Base-by-base conservation (phyloP, 1,140 invertebrate genomes). In the Helicoverpa armigera region DNA sequence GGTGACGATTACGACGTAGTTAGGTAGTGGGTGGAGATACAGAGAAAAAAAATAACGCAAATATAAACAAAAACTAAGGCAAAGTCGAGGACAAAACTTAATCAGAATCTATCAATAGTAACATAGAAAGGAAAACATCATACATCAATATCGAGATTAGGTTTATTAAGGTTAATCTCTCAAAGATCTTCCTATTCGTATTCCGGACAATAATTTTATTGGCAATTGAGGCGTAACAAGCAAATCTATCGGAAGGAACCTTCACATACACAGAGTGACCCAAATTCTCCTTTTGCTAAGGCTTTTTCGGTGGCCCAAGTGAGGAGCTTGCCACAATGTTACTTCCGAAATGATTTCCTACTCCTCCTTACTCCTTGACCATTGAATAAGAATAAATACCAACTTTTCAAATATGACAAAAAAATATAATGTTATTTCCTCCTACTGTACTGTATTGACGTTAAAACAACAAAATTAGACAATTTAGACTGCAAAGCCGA, bases 171-270 rank as follows among this genome's bases (percentile, higher is more conserved):
- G 58, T 31, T 79, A 83, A 80, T 86, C 79, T 65, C 69, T 82
- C 79, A 83, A 53, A 82, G 69, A 74, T 80, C 70, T 81, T 76
- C 61, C 81, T 69, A 29, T 18, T 70, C 13, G 23, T 75, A 65
- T 81, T 74, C 73, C 58, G 74, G 58, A 81, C 81, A 83, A 84
- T 85, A 85, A 85, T 86, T 87, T 89, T 86, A 88, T 87, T 85
- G 87, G 70, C 84, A 82, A 87, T 87, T 83, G 86, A 88, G 81
- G 83, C 86, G 86, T 85, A 82, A 81, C 83, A 85, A 86, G 81
- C 72, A 88, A 91, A 93, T 91, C 86, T 91, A 89, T 90, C 53
- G 90, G 90, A 92, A 92, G 86, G 87, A 91, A 88, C 89, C 86
- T 85, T 81, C 85, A 82, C 88, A 85, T 83, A 86, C 88, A 83